phyloP scores from a whole-genome alignment of 2,113 vertebrate genomes.

The Nothobranchius furzeri region DNA sequence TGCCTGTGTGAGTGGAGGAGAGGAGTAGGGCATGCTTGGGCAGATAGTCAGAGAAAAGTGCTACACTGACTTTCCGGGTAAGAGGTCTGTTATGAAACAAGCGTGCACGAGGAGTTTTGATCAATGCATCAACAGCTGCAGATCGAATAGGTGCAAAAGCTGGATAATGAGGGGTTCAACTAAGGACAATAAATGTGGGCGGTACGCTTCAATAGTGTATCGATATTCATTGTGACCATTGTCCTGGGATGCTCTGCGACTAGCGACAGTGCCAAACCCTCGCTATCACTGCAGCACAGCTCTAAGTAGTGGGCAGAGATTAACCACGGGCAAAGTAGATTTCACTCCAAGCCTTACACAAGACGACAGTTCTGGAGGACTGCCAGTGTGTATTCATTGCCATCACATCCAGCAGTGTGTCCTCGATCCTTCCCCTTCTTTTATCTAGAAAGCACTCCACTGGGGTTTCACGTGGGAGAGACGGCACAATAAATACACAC shows the following conservation, averaged over 20 bases:
- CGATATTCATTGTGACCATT: constrained; percentile 41
- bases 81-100: constrained; percentile 32
- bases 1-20: constrained; percentile 12
- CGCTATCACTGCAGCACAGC: constrained; percentile 55
- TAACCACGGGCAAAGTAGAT: constrained; percentile 66
- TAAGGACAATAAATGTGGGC: constrained; percentile 37
- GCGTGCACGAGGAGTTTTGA: constrained; percentile 13
- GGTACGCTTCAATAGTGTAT: constrained; percentile 27
- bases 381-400: constrained; percentile 52
- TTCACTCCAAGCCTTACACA: constrained; percentile 54
- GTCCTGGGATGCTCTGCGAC: constrained; percentile 44
- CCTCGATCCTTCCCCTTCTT: constrained; percentile 44
- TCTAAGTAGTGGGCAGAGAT: constrained; percentile 63
- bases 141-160: constrained; percentile 14
- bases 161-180: constrained; percentile 22
- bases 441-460: constrained; percentile 39
- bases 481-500: constrained; percentile 43
- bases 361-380: constrained; percentile 53
- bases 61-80: constrained; percentile 27
- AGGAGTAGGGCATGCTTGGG: constrained; percentile 53
- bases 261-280: constrained; percentile 45
- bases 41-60: constrained; percentile 42
- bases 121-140: constrained; percentile 10
- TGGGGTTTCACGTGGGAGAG: constrained; percentile 37
- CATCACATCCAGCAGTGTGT: constrained; percentile 48